Percentiles rank a stretch among this genome's conserved stretches.
Evolutionary conservation across 2,797 vertebrate species (phyloP).

Genomic region (Brachyrhaphis roseni): DNA sequence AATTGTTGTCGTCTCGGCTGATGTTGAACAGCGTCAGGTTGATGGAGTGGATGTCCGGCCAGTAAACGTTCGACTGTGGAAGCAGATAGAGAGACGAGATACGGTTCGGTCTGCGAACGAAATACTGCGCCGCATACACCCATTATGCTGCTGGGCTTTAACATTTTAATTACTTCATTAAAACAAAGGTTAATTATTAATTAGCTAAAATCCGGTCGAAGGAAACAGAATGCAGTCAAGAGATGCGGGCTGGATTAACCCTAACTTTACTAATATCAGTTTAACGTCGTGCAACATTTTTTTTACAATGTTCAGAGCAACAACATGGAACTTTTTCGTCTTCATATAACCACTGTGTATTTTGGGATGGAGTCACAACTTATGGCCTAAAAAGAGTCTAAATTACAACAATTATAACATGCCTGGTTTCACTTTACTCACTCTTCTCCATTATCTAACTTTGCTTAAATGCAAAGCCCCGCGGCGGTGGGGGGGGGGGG

Average conservation of each 20-base stretch:
- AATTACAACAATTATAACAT: neutral
- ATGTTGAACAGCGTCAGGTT: slow-evolving; percentile 95
- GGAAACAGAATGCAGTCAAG: slow-evolving; percentile 16
- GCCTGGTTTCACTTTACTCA: slow-evolving; percentile 20
- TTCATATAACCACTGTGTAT: slow-evolving; percentile 1
- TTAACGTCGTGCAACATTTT: neutral
- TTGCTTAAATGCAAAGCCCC: slow-evolving; percentile 25
- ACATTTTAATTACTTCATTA: slow-evolving; percentile 39
- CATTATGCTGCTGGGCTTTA: slow-evolving; percentile 18
- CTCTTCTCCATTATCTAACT: neutral
- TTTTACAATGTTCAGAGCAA: neutral
- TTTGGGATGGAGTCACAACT: slow-evolving; percentile 11
- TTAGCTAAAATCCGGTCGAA: slow-evolving; percentile 26
- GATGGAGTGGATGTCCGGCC: slow-evolving; percentile 96
- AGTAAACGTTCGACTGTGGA: slow-evolving; percentile 93
- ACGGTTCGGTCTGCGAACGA: neutral
- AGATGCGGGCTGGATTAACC: slow-evolving; percentile 19
- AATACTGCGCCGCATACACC: neutral
- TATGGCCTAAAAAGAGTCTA: neutral
- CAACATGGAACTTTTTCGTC: neutral
- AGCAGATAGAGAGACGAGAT: slow-evolving; percentile 8
- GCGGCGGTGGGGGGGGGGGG: slow-evolving; percentile 34
- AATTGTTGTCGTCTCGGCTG: slow-evolving; percentile 95
- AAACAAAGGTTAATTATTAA: slow-evolving; percentile 35
- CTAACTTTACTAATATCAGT: neutral